Evolutionary conservation across 2,888 invertebrate genomes (phyloP).

Genomic region (Esperia sulphurella): DNA sequence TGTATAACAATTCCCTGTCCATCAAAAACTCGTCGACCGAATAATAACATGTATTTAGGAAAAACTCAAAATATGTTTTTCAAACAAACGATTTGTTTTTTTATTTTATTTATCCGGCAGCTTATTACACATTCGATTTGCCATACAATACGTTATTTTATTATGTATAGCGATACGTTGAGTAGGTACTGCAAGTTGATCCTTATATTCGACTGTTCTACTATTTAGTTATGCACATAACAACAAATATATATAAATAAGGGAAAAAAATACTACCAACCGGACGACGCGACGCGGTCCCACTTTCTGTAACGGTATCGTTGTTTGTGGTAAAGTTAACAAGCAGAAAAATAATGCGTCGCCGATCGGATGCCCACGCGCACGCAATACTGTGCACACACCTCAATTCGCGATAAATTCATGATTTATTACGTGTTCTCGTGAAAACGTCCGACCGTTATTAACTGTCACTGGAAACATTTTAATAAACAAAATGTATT

Average conservation of each 20-base stretch:
- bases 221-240: no score
- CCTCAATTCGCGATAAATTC: conserved; percentile 30
- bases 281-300: conserved; percentile 9
- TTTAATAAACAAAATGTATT: conserved; percentile 7
- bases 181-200: no score
- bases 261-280: conserved; percentile 6
- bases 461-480: conserved; percentile 17
- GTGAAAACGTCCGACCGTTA: conserved; percentile 23
- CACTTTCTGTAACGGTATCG: conserved; percentile 26
- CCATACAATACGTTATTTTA: no score
- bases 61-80: no score
- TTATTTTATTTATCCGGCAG: no score
- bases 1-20: no score
- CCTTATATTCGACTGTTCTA: no score
- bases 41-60: no score
- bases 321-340: conserved; percentile 21
- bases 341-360: conserved; percentile 27
- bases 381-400: conserved; percentile 15
- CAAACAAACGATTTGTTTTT: no score
- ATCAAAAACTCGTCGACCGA: no score
- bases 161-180: no score
- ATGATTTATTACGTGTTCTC: conserved; percentile 37
- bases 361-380: conserved; percentile 16
- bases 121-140: no score
- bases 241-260: neutral